Conservation (phyloP, 2,113 vertebrate genomes). For the Eira barbara region DNA sequence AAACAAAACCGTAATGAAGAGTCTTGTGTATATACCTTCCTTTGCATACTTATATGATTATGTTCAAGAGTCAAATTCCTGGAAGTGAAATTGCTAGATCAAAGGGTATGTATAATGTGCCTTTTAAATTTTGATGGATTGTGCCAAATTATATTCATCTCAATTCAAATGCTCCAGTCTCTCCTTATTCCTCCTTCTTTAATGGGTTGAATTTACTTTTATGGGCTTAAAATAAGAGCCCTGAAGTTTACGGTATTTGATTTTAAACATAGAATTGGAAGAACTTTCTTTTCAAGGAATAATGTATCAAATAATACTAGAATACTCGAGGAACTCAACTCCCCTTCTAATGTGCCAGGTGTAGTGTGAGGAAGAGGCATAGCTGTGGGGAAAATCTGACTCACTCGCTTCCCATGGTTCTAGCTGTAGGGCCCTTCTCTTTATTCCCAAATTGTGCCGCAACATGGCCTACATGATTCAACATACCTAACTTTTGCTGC, state of each 20-base stretch:
- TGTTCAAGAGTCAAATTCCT: conserved; percentile 58
- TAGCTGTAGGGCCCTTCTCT: background rate
- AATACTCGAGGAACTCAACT: background rate
- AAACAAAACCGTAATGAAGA: conserved; percentile 31
- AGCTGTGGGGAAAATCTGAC: background rate
- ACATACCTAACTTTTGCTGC: background rate
- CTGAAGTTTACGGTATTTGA: background rate
- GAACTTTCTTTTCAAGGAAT: background rate
- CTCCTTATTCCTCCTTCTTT: background rate
- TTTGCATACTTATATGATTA: conserved; percentile 57
- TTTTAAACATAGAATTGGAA: background rate
- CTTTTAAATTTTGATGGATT: conserved; percentile 38
- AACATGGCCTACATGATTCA: background rate
- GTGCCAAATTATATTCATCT: conserved; percentile 5
- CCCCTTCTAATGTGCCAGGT: background rate
- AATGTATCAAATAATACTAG: background rate
- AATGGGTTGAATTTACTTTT: background rate
- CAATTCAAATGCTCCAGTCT: background rate
- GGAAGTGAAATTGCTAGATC: conserved; percentile 39
- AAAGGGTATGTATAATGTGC: conserved; percentile 12
- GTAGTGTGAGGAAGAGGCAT: background rate
- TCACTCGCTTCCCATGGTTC: background rate
- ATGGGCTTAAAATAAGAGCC: conserved; percentile 39
- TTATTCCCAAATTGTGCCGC: background rate
- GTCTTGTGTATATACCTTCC: background rate